Evolutionary conservation across 2,888 invertebrate genomes (phyloP).

Genomic region (Argyresthia goedartella): DNA sequence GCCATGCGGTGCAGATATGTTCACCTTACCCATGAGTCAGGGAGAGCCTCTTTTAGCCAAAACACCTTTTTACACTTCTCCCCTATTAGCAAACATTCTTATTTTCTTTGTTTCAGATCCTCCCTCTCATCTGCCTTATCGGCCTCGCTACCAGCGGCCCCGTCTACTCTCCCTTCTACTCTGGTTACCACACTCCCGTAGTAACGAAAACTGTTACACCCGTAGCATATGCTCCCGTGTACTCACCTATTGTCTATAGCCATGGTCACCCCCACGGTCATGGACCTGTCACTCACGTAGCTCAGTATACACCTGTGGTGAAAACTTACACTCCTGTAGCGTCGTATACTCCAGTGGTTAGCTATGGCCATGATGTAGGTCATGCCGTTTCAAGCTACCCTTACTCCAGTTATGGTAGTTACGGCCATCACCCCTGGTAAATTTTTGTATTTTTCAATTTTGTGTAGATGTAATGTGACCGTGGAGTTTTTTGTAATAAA

Average conservation of each 20-base stretch:
- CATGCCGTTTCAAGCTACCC: slow-evolving; percentile 16
- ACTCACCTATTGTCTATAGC: not conserved
- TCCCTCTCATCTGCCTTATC: slow-evolving; percentile 23
- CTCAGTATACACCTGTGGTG: slow-evolving; percentile 18
- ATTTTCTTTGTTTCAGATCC: not conserved
- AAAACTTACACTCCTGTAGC: slow-evolving; percentile 31
- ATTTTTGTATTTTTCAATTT: not conserved
- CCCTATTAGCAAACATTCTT: too few relatives aligned
- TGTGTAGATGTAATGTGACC: too few relatives aligned
- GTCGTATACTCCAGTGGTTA: slow-evolving; percentile 20
- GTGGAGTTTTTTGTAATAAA: too few relatives aligned
- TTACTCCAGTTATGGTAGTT: not conserved
- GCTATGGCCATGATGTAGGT: slow-evolving; percentile 7
- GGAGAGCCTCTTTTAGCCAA: too few relatives aligned
- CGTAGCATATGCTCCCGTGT: not conserved
- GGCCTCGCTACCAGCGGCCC: slow-evolving; percentile 32
- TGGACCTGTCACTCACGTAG: slow-evolving; percentile 21
- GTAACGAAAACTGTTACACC: slow-evolving; percentile 10
- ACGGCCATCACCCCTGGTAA: not conserved
- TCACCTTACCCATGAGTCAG: too few relatives aligned
- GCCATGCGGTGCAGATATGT: too few relatives aligned
- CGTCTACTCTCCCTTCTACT: slow-evolving; percentile 17
- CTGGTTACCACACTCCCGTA: slow-evolving; percentile 10
- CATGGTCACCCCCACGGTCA: not conserved
- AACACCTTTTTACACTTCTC: too few relatives aligned